Conservation (phyloP, 2,797 vertebrate genomes). For the Argya squamiceps region DNA sequence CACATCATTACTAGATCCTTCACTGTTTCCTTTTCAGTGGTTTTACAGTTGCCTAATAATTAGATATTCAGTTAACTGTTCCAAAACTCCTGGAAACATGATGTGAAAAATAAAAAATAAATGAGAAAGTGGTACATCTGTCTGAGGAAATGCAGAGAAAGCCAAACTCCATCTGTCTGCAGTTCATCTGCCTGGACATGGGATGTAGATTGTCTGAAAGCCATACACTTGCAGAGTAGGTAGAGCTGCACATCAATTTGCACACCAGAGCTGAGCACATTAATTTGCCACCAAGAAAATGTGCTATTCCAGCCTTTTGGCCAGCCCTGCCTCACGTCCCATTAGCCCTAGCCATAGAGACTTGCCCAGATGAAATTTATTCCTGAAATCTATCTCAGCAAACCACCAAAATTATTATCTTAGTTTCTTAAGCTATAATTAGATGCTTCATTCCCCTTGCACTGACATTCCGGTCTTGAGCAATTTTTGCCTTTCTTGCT, state of each 20-base stretch:
- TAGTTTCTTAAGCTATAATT: neutral
- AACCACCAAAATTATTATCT: neutral
- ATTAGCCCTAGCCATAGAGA: neutral
- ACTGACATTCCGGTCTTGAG: neutral
- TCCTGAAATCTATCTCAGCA: neutral
- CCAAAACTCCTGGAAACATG: neutral
- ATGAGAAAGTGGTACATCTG: neutral
- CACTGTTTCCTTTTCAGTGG: neutral
- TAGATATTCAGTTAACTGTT: neutral
- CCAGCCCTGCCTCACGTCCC: neutral
- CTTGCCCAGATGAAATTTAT: neutral
- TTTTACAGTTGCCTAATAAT: constrained; percentile 17
- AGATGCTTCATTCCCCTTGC: neutral
- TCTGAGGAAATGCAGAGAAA: neutral
- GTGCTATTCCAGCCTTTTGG: neutral
- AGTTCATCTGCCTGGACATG: neutral
- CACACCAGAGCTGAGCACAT: neutral
- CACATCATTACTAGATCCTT: constrained; percentile 12
- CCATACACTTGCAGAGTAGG: neutral
- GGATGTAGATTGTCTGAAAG: neutral
- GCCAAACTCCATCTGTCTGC: neutral
- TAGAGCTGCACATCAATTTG: neutral
- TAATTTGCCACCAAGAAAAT: neutral
- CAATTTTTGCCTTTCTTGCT: neutral
- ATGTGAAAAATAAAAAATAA: neutral